phyloP scores from a whole-genome alignment of 1,140 invertebrate genomes.

The Nasonia giraulti region DNA sequence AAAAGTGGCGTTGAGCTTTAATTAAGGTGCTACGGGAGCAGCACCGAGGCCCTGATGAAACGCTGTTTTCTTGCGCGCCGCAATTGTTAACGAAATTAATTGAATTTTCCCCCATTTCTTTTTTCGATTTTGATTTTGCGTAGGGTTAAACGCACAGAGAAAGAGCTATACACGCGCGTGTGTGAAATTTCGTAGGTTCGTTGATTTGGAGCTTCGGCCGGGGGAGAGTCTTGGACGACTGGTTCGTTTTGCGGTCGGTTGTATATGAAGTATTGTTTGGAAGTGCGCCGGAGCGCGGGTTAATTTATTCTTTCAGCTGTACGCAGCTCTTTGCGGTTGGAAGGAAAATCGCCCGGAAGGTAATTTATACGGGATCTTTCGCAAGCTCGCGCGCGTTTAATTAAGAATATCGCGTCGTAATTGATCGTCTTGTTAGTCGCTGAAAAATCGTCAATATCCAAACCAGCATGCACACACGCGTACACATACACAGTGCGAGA shows the following conservation, averaged over 20 bases:
- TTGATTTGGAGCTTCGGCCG: background rate
- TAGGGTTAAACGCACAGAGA: too few species aligned
- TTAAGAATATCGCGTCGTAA: too few species aligned
- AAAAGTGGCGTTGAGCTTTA: constrained; percentile 33
- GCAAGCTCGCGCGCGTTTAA: too few species aligned
- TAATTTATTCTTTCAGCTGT: too few species aligned
- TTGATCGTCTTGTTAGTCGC: too few species aligned
- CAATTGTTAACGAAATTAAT: constrained; percentile 7
- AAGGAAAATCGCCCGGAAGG: too few species aligned
- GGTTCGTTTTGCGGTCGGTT: background rate
- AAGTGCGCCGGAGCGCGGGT: too few species aligned
- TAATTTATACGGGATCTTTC: too few species aligned
- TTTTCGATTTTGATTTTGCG: background rate
- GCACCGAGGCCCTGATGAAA: background rate
- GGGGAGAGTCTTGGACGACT: too few species aligned
- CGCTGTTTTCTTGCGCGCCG: constrained; percentile 7
- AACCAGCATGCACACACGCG: background rate
- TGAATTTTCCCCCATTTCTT: background rate
- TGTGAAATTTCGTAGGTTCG: background rate
- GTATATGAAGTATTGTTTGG: too few species aligned
- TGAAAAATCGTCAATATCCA: background rate
- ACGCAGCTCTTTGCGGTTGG: too few species aligned
- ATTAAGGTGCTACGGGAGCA: constrained; percentile 24
- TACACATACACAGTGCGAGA: background rate
- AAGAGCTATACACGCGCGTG: too few species aligned